phyloP scores from a whole-genome alignment of 2,797 vertebrate genomes.

The Hydrocynus forskahlii region DNA sequence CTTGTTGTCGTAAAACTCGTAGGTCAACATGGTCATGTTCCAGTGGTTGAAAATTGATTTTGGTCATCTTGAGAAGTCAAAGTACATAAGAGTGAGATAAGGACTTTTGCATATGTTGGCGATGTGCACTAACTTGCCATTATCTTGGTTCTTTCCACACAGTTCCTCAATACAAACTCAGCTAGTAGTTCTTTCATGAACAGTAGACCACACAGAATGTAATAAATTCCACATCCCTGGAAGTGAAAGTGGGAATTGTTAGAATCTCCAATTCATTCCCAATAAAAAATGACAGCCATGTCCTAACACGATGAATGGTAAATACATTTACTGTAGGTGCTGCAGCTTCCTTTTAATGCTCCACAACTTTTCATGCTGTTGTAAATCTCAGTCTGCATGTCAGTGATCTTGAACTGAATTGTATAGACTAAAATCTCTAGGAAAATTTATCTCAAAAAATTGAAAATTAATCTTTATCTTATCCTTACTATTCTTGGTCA shows the following conservation, averaged over 20 bases:
- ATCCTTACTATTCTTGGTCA: not conserved
- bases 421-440: not conserved
- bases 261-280: no score
- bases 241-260: no score
- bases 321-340: not conserved
- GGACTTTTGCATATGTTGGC: not conserved
- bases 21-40: constrained; percentile 5
- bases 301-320: not conserved
- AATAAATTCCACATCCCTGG: not conserved
- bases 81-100: constrained; percentile 18
- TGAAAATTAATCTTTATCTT: no score
- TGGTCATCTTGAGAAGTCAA: constrained; percentile 27
- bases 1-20: no score
- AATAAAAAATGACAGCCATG: not conserved
- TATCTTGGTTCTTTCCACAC: not conserved
- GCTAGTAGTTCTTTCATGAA: not conserved
- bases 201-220: not conserved
- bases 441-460: no score
- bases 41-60: constrained; percentile 22
- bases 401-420: not conserved
- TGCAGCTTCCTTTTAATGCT: not conserved
- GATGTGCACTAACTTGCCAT: not conserved
- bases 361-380: not conserved
- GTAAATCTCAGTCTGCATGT: not conserved
- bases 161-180: not conserved